Evolutionary conservation across 2,888 invertebrate genomes (phyloP), one percentile per base, ranked within the genome.

Genomic region (Galerucella nymphaeae): DNA sequence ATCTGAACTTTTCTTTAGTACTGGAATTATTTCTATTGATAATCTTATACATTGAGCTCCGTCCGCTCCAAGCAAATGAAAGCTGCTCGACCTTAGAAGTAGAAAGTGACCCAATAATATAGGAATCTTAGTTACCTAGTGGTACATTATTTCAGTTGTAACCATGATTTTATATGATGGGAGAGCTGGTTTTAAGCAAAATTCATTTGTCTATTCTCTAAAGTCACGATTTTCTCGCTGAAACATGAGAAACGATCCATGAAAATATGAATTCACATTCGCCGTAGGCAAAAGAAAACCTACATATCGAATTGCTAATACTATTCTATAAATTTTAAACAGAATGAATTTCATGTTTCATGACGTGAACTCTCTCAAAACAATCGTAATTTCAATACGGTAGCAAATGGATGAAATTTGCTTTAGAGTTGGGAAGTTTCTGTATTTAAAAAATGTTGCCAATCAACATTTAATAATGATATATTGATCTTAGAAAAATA

Each of bases 201-300:
- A 69, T 71, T 55, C 70, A 70, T 72, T 73, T 74, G 73, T 73
- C 68, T 66, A 76, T 79, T 67, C 71, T 68, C 8, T 72, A 76
- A 66, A 74, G 80, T 80, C 80, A 80, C 80, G 80, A 79, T 74
- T 78, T 72, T 61, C 70, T 69, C 75, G 73, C 75, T 75, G 75
- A 75, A 78, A 78, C 76, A 77, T 72, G 77, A 75, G 75, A 76
- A 79, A 74, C 80, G 76, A 77, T 79, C 79, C 78, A 77, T 79
- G 80, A 79, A 80, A 80, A 79, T 79, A 75, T 79, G 76, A 77
- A 79, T 77, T 78, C 78, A 77, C 79, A 77, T 77, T 75, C 66
- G 80, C 80, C 76, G 23, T 42, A 61, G 71, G 71, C 62, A 55
- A 62, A 68, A 62, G 68, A 50, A 68, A 14, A 59, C 59, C 59